Evolutionary conservation across 1,140 invertebrate species (phyloP).

Genomic region (Drosophila pallidifrons): DNA sequence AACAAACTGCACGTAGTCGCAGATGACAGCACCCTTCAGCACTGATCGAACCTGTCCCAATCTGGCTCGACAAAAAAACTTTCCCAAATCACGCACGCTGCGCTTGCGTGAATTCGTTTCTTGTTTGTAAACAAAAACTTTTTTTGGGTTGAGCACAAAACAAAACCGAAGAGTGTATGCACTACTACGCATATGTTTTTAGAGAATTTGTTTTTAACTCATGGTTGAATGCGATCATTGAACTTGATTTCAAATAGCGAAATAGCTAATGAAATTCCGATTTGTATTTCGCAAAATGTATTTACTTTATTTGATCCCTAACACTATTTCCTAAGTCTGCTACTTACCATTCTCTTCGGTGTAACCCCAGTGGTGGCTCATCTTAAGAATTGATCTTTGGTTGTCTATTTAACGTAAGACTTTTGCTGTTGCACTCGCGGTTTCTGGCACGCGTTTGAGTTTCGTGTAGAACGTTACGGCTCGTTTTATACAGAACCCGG

Average conservation of each 20-base stretch:
- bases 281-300: background rate
- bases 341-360: conserved; percentile 81
- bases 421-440: conserved; percentile 59
- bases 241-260: no score
- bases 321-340: conserved; percentile 5
- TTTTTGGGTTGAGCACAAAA: background rate
- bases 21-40: background rate
- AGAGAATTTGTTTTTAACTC: no score
- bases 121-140: conserved; percentile 48
- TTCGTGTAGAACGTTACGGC: conserved; percentile 37
- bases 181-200: background rate
- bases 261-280: no score
- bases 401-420: conserved; percentile 13
- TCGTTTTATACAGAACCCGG: conserved; percentile 55
- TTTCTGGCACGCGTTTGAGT: conserved; percentile 61
- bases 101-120: conserved; percentile 51
- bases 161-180: conserved; percentile 30
- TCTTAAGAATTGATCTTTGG: conserved; percentile 50
- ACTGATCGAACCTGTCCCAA: conserved; percentile 2
- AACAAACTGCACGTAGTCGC: conserved; percentile 9
- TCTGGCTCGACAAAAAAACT: conserved; percentile 15
- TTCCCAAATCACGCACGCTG: conserved; percentile 54
- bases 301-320: background rate
- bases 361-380: conserved; percentile 84
- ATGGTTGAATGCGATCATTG: no score